A percentile compares a stretch with the other conserved stretches of the same genome.
phyloP scores from a whole-genome alignment of 2,113 vertebrate genomes.

The Cryptotis parvus region DNA sequence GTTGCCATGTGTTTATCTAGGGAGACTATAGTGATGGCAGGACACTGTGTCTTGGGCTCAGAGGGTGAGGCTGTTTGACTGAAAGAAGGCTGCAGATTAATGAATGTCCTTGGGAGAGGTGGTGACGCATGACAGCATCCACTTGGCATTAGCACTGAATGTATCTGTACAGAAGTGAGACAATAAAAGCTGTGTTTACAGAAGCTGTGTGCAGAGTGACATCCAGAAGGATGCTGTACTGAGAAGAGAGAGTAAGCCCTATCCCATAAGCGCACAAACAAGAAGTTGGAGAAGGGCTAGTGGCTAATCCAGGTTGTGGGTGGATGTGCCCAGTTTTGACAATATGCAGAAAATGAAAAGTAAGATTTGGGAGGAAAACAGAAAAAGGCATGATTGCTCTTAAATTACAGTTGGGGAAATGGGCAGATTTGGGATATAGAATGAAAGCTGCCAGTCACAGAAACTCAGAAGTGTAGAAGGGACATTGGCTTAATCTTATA shows the following conservation, averaged over 20 bases:
- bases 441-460: not conserved
- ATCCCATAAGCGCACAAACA: not conserved
- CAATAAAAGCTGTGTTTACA: not conserved
- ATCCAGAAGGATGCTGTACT: not conserved
- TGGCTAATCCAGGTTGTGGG: not conserved
- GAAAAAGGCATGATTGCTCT: not conserved
- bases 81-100: not conserved
- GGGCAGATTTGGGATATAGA: not conserved
- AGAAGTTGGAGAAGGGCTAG: rapidly evolving
- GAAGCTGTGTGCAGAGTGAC: not conserved
- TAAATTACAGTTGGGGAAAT: not conserved
- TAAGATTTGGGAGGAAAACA: not conserved
- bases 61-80: not conserved
- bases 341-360: not conserved
- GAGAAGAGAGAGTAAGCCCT: not conserved
- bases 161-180: not conserved
- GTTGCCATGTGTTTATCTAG: not conserved
- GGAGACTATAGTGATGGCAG: not conserved
- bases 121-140: not conserved
- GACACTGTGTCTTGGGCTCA: not conserved
- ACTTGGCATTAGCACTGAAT: not conserved
- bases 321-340: not conserved
- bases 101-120: not conserved
- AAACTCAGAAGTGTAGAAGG: not conserved
- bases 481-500: not conserved